Evolutionary conservation across 30 jellyfish, hydroid and myxozoan genomes (phyloP), one percentile per base, ranked within the genome.

Genomic region (Cassiopea xamachana): DNA sequence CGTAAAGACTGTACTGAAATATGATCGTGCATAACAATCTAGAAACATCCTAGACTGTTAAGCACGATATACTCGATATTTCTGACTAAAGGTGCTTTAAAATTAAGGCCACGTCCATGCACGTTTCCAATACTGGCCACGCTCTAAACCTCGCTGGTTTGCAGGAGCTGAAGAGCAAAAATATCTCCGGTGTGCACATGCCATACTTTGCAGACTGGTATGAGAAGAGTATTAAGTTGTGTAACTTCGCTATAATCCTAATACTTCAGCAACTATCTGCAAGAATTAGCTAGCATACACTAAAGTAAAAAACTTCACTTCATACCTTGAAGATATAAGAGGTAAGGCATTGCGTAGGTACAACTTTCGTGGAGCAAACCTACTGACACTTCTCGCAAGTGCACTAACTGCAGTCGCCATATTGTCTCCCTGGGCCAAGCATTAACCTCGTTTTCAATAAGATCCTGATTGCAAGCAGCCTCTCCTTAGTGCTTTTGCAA

Each of bases 401-500:
- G 77, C 43, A n/a, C 73, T 27, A 13, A 87, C 43, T 76, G 72
- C 64, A 14, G 94, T 76, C 90, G 94, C 94, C 94, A 87, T 87
- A 17, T 87, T 87, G 55, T 64, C 74, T 64, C 43, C 74, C 15
- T 7, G 16, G 27, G 50, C 73, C 3, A 69, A 12, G 47, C 43
- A 10, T 45, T 55, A 18, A 61, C 19, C 88, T 80, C 88, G 88
- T 27, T 80, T 60, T 80, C 79, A 14, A 9, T 1, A 55, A 60
- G 77, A 39, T 19, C 61, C 68, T 7, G 77, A 59, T 59, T 7
- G 39, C 39, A 27, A 0, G 0, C 39, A 27, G 39, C 39, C 39
- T 27, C 39, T 27, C 39, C 39, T 27, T 27, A 27, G 39, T 27
- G 39, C 39, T 27, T 27, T 27, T 27, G 39, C 39, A 27, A 27